Base-by-base conservation (phyloP, 2,797 vertebrate genomes). In the Enteromius trimaculatus region DNA sequence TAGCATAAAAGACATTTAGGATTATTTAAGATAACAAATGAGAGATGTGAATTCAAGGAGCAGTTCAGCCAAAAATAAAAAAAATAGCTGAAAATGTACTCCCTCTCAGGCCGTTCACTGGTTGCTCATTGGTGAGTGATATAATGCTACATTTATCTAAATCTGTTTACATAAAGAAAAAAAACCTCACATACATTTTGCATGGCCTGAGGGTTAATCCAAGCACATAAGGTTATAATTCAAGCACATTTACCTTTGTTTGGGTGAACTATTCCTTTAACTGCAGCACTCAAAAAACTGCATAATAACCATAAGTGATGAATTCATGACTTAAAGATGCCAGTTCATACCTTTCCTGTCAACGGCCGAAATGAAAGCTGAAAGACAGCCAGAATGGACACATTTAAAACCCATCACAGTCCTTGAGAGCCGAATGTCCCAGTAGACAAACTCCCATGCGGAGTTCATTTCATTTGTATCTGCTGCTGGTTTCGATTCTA, bases 361-460 rank as follows among this genome's bases (percentile, higher is more conserved):
- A 70, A 80, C 8, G 1, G 19, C 10, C 6, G 11, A 26, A 58
- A 70, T 69, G 16, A 69, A 42, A 39, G n/a, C 49, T 4, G 10
- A 70, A 70, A 70, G 9, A 6, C 6, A 29, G 11, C 17, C 7
- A 55, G 37, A 80, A 44, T 62, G 66, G 19, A 62, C 47, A 11
- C 19, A 60, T 80, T 80, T 71, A 44, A 71, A 60, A 71, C 10
- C 66, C 51, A 55, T 68, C 47, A 34, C 47, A 19, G 39, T 17
- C 72, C 53, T 81, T 47, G 7, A 62, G 26, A 71, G 39, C 26
- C 3, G 23, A 62, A 49, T 17, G 26, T 72, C 53, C 39, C 68
- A 21, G 34, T 14, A 62, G 66, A 80, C 44, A 23, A 51, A 14
- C 66, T 58, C 66, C 51, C n/a, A 58, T 17, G 19, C 19, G 29